A percentile compares a stretch with the other conserved stretches of the same genome.
phyloP scores from a whole-genome alignment of 1,140 invertebrate genomes.

The Acromyrmex charruanus region DNA sequence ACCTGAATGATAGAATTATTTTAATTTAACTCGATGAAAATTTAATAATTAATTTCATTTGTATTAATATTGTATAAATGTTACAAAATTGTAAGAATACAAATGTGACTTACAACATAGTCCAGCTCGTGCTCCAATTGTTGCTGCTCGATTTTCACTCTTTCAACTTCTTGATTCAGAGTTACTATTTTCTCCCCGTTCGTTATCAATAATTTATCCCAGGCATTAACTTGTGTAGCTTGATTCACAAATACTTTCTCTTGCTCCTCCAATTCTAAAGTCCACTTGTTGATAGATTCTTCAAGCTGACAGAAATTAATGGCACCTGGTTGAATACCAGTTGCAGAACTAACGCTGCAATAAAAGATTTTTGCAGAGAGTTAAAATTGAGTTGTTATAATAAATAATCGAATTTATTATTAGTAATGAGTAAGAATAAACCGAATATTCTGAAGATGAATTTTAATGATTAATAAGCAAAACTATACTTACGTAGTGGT shows the following conservation, averaged over 20 bases:
- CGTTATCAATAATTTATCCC: conserved; percentile 95
- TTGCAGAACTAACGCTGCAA: conserved; percentile 83
- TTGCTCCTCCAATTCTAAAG: conserved; percentile 96
- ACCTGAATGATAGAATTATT: conserved; percentile 72
- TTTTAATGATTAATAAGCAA: background rate
- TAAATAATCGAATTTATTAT: conserved; percentile 65
- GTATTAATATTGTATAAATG: background rate
- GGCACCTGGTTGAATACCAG: conserved; percentile 84
- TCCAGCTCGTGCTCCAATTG: conserved; percentile 97
- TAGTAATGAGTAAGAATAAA: conserved; percentile 35
- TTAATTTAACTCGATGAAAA: background rate
- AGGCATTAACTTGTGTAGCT: conserved; percentile 97
- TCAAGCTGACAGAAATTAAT: conserved; percentile 96
- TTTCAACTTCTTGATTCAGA: conserved; percentile 94
- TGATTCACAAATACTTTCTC: conserved; percentile 97
- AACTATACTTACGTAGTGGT: conserved; percentile 84
- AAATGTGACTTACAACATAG: conserved; percentile 90
- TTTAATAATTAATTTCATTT: background rate
- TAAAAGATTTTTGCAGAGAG: conserved; percentile 33
- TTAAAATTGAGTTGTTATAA: conserved; percentile 29
- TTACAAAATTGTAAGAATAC: background rate
- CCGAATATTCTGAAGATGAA: conserved; percentile 26
- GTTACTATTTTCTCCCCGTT: conserved; percentile 97
- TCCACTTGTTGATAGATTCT: conserved; percentile 98
- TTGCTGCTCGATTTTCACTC: conserved; percentile 95